Percentiles rank a stretch among this genome's conserved stretches.
Evolutionary conservation across 2,888 invertebrate species (phyloP).

Genomic region (Sesia apiformis): DNA sequence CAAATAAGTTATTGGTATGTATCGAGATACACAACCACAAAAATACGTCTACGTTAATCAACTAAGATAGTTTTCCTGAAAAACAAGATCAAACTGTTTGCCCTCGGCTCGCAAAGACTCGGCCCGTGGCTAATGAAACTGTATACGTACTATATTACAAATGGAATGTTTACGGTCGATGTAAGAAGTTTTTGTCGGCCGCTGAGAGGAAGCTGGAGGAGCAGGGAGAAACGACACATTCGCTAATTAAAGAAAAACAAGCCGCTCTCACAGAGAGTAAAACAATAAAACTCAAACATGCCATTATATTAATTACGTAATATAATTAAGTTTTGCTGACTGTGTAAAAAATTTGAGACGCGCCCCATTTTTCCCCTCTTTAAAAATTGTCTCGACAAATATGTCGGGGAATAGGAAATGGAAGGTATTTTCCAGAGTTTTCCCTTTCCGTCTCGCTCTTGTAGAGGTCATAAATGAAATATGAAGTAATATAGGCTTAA

Average conservation of each 20-base stretch:
- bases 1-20: not conserved
- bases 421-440: not conserved
- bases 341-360: not conserved
- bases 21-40: not conserved
- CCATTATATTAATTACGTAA: constrained; percentile 8
- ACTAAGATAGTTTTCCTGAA: not conserved
- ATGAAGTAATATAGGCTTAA: not conserved
- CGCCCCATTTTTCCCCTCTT: not conserved
- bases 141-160: not conserved
- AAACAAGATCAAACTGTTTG: not conserved
- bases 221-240: constrained; percentile 9
- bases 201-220: not conserved
- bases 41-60: not conserved
- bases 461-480: not conserved
- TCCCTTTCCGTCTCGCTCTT: not conserved
- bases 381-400: not conserved
- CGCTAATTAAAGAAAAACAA: constrained; percentile 34
- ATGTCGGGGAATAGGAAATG: not conserved
- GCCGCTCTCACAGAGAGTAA: not conserved
- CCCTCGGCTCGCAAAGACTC: not conserved
- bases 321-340: constrained; percentile 6
- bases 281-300: constrained; percentile 1
- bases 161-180: not conserved
- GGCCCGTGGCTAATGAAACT: not conserved
- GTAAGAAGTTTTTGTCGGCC: not conserved